Base-by-base conservation (phyloP, 2,888 invertebrate genomes). In the Ashinkailepas kermadecensis region DNA sequence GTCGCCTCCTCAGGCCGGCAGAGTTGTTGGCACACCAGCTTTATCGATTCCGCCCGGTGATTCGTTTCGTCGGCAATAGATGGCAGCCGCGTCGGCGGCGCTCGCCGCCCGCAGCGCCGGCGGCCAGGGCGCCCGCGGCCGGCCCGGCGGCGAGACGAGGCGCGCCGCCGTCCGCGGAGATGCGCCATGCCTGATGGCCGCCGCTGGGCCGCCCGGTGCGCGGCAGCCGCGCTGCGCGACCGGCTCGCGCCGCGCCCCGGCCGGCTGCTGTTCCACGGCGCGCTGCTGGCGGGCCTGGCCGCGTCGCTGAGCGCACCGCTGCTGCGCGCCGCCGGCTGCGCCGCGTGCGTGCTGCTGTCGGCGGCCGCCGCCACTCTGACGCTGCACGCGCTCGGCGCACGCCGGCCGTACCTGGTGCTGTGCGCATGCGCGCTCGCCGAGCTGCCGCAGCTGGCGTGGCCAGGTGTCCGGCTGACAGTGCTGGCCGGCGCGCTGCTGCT, bases 341-440 rank as follows among this genome's bases (percentile, higher is more conserved):
- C 74, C 8, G 54, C 18, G 18, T 74, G 74, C 74, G 74, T 74
- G 12, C 21, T 56, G 11, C 56, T 74, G 74, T 54, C 74, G 74
- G 56, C 74, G 13, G 56, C 74, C 13, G 74, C 54, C 18, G 74
- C 21, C 74, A 21, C 56, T 54, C 23, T 74, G 74, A 56, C 74
- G 56, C 74, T 74, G 23, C 54, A 56, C 54, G 54, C 74, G 56
- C 56, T 56, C 74, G 74, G 74, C 21, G 74, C 23, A 8, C 74
- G 54, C 10, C 54, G 21, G 23, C 74, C 23, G 54, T 56, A 74
- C 74, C 74, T 74, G 74, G 74, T 74, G 56, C 54, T 74, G 74
- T 56, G 74, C 74, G 74, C 74, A 74, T 74, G 74, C 74, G 74
- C 74, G 74, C 54, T 56, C 21, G 74, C 54, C 56, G 74, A 74